Evolutionary conservation across 1,140 invertebrate species (phyloP).

Genomic region (Heliconius nattereri): DNA sequence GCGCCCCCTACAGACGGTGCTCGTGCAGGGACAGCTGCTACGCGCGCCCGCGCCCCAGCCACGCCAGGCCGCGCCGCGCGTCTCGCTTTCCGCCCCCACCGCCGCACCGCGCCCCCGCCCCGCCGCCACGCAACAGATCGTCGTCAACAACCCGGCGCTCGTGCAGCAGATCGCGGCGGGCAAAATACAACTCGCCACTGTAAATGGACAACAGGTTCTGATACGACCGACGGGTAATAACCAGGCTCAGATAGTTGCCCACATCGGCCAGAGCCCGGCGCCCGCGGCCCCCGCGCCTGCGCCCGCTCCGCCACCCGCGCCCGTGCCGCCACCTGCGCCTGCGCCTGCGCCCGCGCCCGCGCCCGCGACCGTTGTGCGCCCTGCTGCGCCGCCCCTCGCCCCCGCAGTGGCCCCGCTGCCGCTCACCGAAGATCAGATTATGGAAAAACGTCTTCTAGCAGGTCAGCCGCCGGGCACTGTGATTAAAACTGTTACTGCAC

Average conservation of each 20-base stretch:
- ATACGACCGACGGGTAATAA: constrained; percentile 88
- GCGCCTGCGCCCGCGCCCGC: constrained; percentile 41
- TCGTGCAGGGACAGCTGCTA: constrained; percentile 67
- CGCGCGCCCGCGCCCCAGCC: constrained; percentile 43
- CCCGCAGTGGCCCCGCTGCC: constrained; percentile 44
- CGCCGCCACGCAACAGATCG: constrained; percentile 83
- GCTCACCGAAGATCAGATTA: constrained; percentile 80
- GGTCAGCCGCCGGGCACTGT: constrained; percentile 91
- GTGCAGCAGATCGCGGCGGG: constrained; percentile 89
- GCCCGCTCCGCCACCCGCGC: constrained; percentile 48
- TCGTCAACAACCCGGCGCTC: constrained; percentile 87
- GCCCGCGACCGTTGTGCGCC: constrained; percentile 5
- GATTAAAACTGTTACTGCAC: constrained; percentile 92
- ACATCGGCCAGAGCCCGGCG: constrained; percentile 76
- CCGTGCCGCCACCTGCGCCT: constrained; percentile 32
- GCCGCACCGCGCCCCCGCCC: constrained; percentile 52
- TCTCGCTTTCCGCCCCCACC: constrained; percentile 44
- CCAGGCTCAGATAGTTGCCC: constrained; percentile 86
- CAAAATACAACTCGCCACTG: constrained; percentile 90
- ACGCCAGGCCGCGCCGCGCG: constrained; percentile 37
- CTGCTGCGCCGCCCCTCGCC: constrained; percentile 48
- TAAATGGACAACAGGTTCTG: constrained; percentile 90
- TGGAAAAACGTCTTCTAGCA: constrained; percentile 86
- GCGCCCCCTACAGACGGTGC: constrained; percentile 60
- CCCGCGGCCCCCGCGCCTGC: constrained; percentile 41